Evolutionary conservation across 2,797 vertebrate species (phyloP).

Genomic region (Bovichtus diacanthus): DNA sequence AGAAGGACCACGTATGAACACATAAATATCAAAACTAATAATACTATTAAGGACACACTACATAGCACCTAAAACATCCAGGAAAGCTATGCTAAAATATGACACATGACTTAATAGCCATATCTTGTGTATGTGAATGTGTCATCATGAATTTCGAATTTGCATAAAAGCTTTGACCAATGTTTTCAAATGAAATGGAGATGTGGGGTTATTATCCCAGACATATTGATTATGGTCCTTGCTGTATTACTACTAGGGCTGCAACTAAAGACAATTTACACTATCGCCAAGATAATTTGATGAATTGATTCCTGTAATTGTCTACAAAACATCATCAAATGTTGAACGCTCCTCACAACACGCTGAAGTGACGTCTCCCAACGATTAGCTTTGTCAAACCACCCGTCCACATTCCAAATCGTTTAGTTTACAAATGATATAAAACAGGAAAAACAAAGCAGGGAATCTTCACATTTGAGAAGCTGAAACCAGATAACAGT

Average conservation of each 20-base stretch:
- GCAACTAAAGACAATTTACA: too few species aligned
- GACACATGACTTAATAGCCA: not conserved
- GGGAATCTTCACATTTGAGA: not conserved
- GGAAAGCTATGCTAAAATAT: not conserved
- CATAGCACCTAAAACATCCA: not conserved
- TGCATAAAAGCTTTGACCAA: not conserved
- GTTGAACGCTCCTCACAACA: not conserved
- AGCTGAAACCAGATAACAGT: not conserved
- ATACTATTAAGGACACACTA: not conserved
- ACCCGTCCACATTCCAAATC: not conserved
- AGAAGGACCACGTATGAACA: too few species aligned
- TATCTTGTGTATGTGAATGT: not conserved
- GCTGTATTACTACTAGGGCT: not conserved
- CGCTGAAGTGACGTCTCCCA: not conserved
- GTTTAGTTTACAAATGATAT: not conserved
- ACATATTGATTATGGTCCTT: not conserved
- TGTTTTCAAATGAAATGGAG: not conserved
- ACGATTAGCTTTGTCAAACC: not conserved
- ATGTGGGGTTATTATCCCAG: not conserved
- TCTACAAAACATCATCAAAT: not conserved
- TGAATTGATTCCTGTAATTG: too few species aligned
- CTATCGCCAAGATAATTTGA: not conserved
- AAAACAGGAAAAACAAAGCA: not conserved
- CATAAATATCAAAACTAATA: not conserved
- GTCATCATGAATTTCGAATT: too few species aligned